phyloP scores from a whole-genome alignment of 2,888 invertebrate genomes.

The Actias luna region DNA sequence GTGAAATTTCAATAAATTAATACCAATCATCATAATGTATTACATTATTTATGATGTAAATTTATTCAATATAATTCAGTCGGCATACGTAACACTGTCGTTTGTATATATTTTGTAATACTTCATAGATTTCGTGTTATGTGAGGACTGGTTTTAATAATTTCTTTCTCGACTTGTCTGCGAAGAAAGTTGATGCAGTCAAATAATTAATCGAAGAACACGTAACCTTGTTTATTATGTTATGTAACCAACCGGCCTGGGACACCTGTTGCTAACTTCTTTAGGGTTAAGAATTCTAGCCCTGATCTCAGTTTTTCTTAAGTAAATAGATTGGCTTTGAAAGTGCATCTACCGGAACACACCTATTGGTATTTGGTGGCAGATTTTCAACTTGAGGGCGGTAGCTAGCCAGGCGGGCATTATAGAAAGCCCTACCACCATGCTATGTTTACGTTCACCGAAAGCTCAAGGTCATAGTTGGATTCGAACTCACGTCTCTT shows the following conservation, averaged over 20 bases:
- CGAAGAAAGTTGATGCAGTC: neutral
- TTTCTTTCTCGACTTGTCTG: neutral
- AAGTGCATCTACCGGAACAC: no score
- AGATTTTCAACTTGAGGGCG: no score
- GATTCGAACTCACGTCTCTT: no score
- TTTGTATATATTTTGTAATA: conserved; percentile 2
- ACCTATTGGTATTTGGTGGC: no score
- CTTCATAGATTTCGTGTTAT: conserved; percentile 6
- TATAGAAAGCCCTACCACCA: no score
- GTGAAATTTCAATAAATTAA: neutral
- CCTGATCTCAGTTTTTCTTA: no score
- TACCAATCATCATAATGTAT: neutral
- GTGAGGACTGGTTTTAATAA: conserved; percentile 2
- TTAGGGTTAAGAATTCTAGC: no score
- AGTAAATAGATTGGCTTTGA: no score
- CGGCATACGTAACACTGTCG: neutral
- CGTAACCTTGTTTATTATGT: neutral
- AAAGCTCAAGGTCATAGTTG: no score
- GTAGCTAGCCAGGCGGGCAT: no score
- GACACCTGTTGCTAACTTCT: no score
- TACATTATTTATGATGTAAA: neutral
- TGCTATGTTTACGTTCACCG: no score
- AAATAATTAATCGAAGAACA: neutral
- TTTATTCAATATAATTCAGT: neutral
- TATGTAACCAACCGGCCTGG: neutral